Base-by-base conservation (phyloP, 2,113 vertebrate genomes). In the Scophthalmus maximus region DNA sequence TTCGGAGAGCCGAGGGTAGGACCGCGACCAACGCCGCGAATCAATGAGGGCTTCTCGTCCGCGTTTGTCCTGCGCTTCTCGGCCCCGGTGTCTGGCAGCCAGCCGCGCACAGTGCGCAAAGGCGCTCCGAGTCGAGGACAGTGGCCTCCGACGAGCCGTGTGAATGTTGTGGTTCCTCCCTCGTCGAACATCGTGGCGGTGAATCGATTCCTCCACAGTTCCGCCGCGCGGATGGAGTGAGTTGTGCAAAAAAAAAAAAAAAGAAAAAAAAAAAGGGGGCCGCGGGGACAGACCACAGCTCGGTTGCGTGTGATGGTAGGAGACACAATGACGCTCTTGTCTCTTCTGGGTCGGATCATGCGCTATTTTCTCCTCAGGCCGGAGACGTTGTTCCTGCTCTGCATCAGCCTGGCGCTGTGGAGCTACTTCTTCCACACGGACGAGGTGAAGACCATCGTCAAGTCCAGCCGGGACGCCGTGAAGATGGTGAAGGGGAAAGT, bases 301-400 rank as follows among this genome's bases (percentile, higher is more conserved):
- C 56, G 76, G 81, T 74, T 78, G 84, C 88, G 90, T 91, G 91
- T 92, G 91, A 99, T 99, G 98, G 96, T 98, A 98, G 97, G 97
- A 95, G 98, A 99, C 95, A 98, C 97, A 88, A 98, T 99, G 97
- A 99, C 96, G 95, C 95, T 98, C 95, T 92, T 99, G 94, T 98
- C 97, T 95, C 95, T 99, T 79, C 93, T 98, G 94, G 96, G 97
- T 94, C 96, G 97, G 94, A 98, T 97, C 96, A 98, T 98, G 97
- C 97, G 97, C 84, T 98, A 97, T 95, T 97, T 99, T 93, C 96
- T 99, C 89, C 95, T 99, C 67, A 96, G 97, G 94, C 97, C 97
- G 79, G 96, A 98, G 95, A 98, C 97, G 75, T 84, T 99, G 83
- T 98, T 99, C 82, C 92, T 99, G 86, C 84, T 99, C 71, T 98